phyloP scores from a whole-genome alignment of 2,797 vertebrate genomes.

The Gobionotothen gibberifrons region DNA sequence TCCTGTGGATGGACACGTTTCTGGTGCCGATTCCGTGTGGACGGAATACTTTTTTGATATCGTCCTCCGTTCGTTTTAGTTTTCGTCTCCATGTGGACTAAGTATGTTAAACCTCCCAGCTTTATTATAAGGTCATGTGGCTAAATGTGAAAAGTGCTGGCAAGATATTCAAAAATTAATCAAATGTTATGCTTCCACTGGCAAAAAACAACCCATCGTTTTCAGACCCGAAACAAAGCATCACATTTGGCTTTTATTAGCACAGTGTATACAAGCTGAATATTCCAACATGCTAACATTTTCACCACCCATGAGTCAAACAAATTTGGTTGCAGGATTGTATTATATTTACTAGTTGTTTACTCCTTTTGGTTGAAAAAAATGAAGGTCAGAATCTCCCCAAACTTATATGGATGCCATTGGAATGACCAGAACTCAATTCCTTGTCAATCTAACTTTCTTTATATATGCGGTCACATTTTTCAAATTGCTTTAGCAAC shows the following conservation, averaged over 20 bases:
- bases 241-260: conserved; percentile 62
- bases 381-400: conserved; percentile 6
- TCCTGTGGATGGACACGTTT: no score
- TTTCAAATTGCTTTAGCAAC: neutral
- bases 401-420: neutral
- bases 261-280: conserved; percentile 23
- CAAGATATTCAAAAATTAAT: conserved; percentile 24
- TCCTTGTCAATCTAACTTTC: neutral
- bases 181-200: conserved; percentile 16
- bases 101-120: neutral
- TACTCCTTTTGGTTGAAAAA: conserved; percentile 8
- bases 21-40: no score
- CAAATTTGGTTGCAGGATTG: conserved; percentile 15
- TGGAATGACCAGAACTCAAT: conserved; percentile 15
- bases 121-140: conserved; percentile 17
- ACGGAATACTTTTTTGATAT: no score
- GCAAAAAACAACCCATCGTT: conserved; percentile 22
- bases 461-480: conserved; percentile 6
- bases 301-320: conserved; percentile 10
- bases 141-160: conserved; percentile 33
- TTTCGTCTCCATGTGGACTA: neutral
- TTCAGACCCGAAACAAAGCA: conserved; percentile 27
- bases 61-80: no score
- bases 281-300: conserved; percentile 39
- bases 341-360: neutral